Evolutionary conservation across 2,888 invertebrate species (phyloP), one percentile per base, ranked within the genome.

Genomic region (Meta bourneti): DNA sequence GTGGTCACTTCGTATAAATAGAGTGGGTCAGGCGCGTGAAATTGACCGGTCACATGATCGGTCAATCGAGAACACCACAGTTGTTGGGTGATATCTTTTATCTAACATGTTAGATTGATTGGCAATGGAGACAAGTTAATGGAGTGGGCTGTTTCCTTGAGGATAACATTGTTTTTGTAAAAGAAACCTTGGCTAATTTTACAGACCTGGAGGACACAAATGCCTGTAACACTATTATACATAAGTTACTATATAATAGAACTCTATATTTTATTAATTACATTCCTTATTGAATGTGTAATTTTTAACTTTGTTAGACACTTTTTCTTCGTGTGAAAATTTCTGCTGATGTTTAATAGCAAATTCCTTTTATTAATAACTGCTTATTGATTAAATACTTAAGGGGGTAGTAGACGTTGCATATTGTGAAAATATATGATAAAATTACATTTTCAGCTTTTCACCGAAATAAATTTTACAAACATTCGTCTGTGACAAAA

Each of bases 1-100:
- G 75, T 20, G 69, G 71, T 84, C 78, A 78, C 13, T 78, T 34
- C 89, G 77, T 78, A 89, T 89, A 89, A 89, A 83, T 83, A 78
- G 89, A 77, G 51, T 69, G 16, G 77, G 82, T 61, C 20, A 48
- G 82, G 82, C 75, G 83, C 89, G 83, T 89, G 89, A 83, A 89
- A 89, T 89, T 89, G 89, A 83, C 83, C 83, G 69, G 71, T 78
- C 83, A 78, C 83, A 48, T 83, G 83, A 89, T 77, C 20, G 61
- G 69, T 54, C 70, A 75, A 74, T 70, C 70, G 82, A 89, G 61
- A 77, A 89, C 61, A 20, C 71, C 54, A 16, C 78, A 72, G 52
- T 69, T 49, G 20, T 13, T 71, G 9, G 51, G 51, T 49, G 80
- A 87, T 79, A 80, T 80, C 19, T 54, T 79, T 72, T 79, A 80